These are phyloP conservation scores for Glaucidium brasilianum DNA, from an alignment of 2,113 vertebrate genomes.

Conservation along the genomic window DNA sequence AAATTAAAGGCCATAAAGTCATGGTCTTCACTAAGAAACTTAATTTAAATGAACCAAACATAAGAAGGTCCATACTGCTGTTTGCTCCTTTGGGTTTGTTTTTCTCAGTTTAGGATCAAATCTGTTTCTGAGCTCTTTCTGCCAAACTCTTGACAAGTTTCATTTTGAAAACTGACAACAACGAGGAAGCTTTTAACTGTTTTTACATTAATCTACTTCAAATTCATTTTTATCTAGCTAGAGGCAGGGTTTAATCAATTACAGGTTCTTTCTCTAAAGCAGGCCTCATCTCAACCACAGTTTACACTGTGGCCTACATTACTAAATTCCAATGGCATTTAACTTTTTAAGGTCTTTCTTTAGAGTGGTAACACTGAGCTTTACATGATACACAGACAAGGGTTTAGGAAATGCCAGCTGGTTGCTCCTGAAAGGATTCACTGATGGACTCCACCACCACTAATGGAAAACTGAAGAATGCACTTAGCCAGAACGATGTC, in stretches of 20 bases:
- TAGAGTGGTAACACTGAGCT: conserved; percentile 37
- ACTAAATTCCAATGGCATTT: conserved; percentile 67
- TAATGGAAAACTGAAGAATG: conserved; percentile 26
- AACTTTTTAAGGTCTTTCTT: conserved; percentile 51
- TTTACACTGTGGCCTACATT: conserved; percentile 70
- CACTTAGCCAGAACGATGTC: neutral
- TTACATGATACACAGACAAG: conserved; percentile 16
- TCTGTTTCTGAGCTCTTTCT: neutral
- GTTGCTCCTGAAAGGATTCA: conserved; percentile 15
- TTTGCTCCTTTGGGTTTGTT: conserved; percentile 9
- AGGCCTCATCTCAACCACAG: conserved; percentile 66
- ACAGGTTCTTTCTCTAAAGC: conserved; percentile 65
- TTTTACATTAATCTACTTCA: conserved; percentile 29
- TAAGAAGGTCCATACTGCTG: neutral
- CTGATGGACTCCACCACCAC: neutral
- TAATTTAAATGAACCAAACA: neutral
- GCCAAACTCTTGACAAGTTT: conserved; percentile 60
- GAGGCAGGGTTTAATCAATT: conserved; percentile 62
- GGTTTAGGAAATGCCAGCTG: conserved; percentile 47
- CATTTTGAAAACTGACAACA: conserved; percentile 39
- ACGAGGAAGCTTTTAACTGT: conserved; percentile 39
- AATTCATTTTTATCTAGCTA: conserved; percentile 63
- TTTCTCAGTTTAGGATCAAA: conserved; percentile 29
- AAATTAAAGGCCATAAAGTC: conserved; percentile 5
- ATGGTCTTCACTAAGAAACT: neutral